phyloP scores from a whole-genome alignment of 2,888 invertebrate species.

The Orthosia incerta region DNA sequence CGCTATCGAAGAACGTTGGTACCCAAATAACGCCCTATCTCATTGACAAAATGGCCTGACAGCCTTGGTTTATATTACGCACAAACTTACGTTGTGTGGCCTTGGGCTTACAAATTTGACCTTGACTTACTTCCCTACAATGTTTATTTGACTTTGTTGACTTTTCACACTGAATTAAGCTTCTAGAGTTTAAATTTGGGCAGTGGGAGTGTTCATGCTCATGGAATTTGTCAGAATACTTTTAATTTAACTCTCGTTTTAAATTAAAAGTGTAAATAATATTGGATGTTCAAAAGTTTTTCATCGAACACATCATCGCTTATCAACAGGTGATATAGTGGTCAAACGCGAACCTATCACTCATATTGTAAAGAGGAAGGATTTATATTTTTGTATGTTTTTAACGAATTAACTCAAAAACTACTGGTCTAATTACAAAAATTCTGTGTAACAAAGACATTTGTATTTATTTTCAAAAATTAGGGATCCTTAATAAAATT shows the following conservation, averaged over 20 bases:
- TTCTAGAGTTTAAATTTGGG: constrained; percentile 59
- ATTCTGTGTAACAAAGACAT: too few species aligned
- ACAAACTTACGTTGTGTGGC: constrained; percentile 71
- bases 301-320: too few species aligned
- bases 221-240: neutral
- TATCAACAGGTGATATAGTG: too few species aligned
- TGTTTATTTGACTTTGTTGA: constrained; percentile 68
- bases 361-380: too few species aligned
- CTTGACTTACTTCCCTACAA: constrained; percentile 74
- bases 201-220: constrained; percentile 29
- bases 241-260: neutral
- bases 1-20: constrained; percentile 58
- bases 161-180: constrained; percentile 62
- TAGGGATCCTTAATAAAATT: too few species aligned
- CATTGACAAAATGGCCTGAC: constrained; percentile 76
- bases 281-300: too few species aligned
- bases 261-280: neutral
- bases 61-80: constrained; percentile 76
- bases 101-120: constrained; percentile 69
- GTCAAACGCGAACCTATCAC: too few species aligned
- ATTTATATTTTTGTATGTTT: too few species aligned
- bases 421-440: too few species aligned
- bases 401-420: too few species aligned
- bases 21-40: constrained; percentile 70
- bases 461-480: too few species aligned